These are phyloP conservation scores for Delichon dasypus DNA, from an alignment of 2,797 vertebrate genomes.

Conservation along the genomic window DNA sequence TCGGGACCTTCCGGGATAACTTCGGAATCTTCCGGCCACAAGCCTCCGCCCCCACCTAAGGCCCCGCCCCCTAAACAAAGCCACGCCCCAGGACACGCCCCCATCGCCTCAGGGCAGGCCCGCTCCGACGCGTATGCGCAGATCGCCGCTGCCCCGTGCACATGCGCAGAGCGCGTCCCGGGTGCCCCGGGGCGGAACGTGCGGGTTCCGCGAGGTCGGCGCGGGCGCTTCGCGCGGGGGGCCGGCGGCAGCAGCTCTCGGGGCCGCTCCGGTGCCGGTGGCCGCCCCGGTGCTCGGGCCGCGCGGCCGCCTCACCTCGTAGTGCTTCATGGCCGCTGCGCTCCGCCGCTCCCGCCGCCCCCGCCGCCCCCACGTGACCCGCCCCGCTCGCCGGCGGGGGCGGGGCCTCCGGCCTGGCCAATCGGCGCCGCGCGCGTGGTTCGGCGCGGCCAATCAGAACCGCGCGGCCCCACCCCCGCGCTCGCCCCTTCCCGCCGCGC, in stretches of 20 bases:
- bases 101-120: too few species aligned
- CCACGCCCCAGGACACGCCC: too few species aligned
- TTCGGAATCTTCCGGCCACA: too few species aligned
- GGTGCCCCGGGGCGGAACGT: background rate
- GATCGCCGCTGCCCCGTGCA: accelerated
- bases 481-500: background rate
- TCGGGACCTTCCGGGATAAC: too few species aligned
- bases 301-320: background rate
- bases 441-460: background rate
- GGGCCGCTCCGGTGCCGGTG: background rate
- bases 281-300: background rate
- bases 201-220: background rate
- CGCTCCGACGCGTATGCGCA: background rate
- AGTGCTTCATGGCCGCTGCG: background rate
- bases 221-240: background rate
- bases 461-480: background rate
- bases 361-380: background rate
- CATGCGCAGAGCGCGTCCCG: background rate
- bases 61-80: too few species aligned
- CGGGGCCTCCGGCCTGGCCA: background rate
- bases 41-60: background rate
- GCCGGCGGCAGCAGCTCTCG: background rate
- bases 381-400: background rate
- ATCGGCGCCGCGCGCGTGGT: background rate
- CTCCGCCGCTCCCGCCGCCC: background rate